These are phyloP conservation scores for Lycocorax pyrrhopterus DNA, from an alignment of 2,113 vertebrate species.

Conservation along the genomic window DNA sequence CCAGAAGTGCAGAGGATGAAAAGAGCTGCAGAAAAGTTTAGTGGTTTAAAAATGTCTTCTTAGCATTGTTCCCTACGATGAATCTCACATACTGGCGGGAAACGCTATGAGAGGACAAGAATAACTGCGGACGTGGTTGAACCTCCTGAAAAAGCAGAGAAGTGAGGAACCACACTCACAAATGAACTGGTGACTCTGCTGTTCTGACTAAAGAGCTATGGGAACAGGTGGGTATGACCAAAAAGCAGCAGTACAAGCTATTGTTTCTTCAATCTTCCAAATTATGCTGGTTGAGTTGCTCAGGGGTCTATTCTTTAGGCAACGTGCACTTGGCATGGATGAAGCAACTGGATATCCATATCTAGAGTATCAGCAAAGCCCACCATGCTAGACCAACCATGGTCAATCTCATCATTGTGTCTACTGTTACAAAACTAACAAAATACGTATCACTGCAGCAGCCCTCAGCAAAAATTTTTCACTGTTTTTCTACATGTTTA, in stretches of 20 bases:
- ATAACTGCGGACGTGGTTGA: background rate
- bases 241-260: background rate
- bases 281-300: rapidly evolving
- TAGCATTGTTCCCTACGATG: background rate
- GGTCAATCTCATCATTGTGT: background rate
- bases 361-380: background rate
- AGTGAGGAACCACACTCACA: background rate
- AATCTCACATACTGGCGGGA: background rate
- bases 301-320: background rate
- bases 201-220: background rate
- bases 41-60: background rate
- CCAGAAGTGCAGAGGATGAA: background rate
- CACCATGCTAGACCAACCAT: background rate
- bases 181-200: background rate
- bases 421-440: background rate
- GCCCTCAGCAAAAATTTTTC: background rate
- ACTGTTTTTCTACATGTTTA: background rate
- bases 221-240: background rate
- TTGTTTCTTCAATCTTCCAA: background rate
- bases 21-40: background rate
- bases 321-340: rapidly evolving
- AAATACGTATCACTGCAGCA: background rate
- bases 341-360: background rate
- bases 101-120: background rate
- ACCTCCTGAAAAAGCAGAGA: background rate